Evolutionary conservation across 2,113 vertebrate species (phyloP).

Genomic region (Coracopsis vasa): DNA sequence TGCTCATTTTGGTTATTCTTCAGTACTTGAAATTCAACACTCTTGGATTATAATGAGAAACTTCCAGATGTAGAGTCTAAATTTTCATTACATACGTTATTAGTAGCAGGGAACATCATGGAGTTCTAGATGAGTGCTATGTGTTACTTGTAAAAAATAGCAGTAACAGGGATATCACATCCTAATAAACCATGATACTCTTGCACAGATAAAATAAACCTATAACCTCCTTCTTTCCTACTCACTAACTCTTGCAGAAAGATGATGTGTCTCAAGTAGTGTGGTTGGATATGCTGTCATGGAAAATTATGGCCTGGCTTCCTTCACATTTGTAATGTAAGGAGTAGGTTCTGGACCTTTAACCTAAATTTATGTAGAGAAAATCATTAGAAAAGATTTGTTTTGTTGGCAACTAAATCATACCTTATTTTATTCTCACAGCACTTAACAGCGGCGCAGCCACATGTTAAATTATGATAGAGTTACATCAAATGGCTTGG

Average conservation of each 20-base stretch:
- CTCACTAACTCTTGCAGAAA: background rate
- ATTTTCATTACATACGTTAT: background rate
- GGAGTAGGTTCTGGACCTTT: background rate
- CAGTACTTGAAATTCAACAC: background rate
- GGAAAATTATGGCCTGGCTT: background rate
- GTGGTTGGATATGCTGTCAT: background rate
- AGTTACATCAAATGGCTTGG: background rate
- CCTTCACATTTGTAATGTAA: background rate
- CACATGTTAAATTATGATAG: background rate
- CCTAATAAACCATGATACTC: background rate
- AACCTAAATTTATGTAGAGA: background rate
- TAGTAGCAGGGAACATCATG: background rate
- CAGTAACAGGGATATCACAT: background rate
- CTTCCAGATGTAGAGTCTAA: background rate
- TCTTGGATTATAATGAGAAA: background rate
- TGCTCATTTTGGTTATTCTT: background rate
- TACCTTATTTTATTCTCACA: constrained; percentile 10
- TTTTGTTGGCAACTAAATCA: background rate
- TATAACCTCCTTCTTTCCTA: background rate
- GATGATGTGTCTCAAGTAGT: background rate
- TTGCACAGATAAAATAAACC: background rate
- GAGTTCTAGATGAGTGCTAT: background rate
- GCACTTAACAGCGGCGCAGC: background rate
- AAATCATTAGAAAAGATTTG: background rate
- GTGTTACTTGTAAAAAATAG: background rate